Percentiles rank a stretch among this genome's conserved stretches.
These are phyloP conservation scores for Capitulum mitella DNA, from an alignment of 2,888 invertebrate species.

Conservation along the genomic window DNA sequence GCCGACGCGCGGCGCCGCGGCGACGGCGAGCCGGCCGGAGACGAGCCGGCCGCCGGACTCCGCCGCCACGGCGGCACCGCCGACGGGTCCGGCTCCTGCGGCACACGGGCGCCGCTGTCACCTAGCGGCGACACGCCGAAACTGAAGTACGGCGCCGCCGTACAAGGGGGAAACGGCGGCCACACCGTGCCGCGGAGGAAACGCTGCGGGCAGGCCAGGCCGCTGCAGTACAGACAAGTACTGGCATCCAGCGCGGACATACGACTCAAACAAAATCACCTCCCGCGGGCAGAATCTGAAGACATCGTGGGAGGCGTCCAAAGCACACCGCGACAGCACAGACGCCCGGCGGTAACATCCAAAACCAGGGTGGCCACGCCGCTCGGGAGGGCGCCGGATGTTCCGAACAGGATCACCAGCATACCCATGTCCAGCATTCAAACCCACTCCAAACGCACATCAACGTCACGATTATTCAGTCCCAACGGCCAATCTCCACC, in stretches of 20 bases:
- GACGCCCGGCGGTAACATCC: too few relatives aligned
- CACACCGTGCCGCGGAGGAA: neutral
- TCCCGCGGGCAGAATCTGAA: too few relatives aligned
- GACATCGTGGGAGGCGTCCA: too few relatives aligned
- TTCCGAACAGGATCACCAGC: neutral
- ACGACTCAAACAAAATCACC: too few relatives aligned
- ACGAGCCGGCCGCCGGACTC: neutral
- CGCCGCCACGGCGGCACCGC: constrained; percentile 19
- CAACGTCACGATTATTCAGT: too few relatives aligned
- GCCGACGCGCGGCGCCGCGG: too few relatives aligned
- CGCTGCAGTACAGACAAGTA: neutral
- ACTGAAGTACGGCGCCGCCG: too few relatives aligned
- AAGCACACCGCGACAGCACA: too few relatives aligned
- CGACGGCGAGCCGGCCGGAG: too few relatives aligned
- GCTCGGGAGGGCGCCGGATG: neutral
- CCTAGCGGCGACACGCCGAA: neutral
- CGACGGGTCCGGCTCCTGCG: constrained; percentile 8
- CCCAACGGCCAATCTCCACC: neutral
- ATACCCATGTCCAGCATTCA: neutral
- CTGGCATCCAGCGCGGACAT: too few relatives aligned
- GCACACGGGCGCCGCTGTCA: neutral
- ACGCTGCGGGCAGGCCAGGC: neutral
- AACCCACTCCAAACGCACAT: too few relatives aligned
- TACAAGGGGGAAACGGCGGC: neutral
- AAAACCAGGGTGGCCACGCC: too few relatives aligned